Conservation (phyloP, 1,140 invertebrate species). For the Diorhabda carinulata region DNA sequence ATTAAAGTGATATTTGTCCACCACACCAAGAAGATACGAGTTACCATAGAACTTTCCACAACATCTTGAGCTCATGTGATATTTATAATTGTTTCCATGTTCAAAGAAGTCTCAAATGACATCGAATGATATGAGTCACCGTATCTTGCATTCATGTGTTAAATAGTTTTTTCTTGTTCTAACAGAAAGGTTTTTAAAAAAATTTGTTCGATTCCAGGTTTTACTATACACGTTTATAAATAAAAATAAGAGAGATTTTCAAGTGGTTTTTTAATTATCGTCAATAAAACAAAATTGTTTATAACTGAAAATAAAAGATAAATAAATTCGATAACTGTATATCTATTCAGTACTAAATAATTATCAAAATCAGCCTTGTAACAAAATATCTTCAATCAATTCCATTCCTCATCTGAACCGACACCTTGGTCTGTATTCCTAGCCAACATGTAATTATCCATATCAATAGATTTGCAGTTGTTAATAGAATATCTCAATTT, state of each 20-base stretch:
- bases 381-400: constrained; percentile 3
- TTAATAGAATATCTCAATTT: constrained; percentile 64
- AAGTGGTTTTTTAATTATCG: too few species aligned
- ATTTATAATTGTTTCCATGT: too few species aligned
- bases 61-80: too few species aligned
- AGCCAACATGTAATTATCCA: constrained; percentile 71
- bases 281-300: background rate
- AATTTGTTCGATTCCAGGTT: background rate
- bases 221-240: background rate
- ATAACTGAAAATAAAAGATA: background rate
- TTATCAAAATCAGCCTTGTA: constrained; percentile 27
- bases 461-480: constrained; percentile 68
- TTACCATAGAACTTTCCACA: too few species aligned
- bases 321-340: background rate
- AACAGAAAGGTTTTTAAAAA: background rate
- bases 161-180: too few species aligned
- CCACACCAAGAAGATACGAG: too few species aligned
- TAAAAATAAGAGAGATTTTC: too few species aligned
- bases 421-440: constrained; percentile 56
- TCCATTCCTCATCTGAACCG: constrained; percentile 53
- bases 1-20: too few species aligned
- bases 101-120: too few species aligned
- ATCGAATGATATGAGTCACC: too few species aligned
- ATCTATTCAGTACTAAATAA: constrained; percentile 1
- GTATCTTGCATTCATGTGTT: too few species aligned